These are phyloP conservation scores for Zosterops japonicus DNA, from an alignment of 2,113 vertebrate species.

Conservation along the genomic window DNA sequence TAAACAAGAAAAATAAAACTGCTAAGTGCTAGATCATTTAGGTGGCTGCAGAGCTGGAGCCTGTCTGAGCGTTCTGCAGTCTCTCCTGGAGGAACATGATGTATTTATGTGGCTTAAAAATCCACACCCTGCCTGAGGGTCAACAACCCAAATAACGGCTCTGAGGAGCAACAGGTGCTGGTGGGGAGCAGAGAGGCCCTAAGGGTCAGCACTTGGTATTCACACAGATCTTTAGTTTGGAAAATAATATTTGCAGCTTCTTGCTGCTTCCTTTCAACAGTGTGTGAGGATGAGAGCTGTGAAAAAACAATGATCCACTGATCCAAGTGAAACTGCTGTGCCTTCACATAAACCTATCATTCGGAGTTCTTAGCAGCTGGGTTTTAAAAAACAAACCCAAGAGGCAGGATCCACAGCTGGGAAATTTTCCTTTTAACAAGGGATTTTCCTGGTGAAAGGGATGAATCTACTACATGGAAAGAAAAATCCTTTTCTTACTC, in stretches of 20 bases:
- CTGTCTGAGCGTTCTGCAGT: background rate
- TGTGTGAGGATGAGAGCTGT: background rate
- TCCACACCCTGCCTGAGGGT: background rate
- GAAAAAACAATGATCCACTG: background rate
- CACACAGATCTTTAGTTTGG: slow-evolving; percentile 13
- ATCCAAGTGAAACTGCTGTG: background rate
- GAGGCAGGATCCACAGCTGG: background rate
- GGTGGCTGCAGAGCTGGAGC: background rate
- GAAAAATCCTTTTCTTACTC: background rate
- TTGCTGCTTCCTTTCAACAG: background rate
- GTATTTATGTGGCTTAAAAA: background rate
- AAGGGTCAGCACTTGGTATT: background rate
- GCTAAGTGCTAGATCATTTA: slow-evolving; percentile 4
- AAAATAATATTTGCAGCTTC: slow-evolving; percentile 6
- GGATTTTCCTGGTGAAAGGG: background rate
- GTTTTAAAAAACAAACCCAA: background rate
- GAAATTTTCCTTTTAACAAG: background rate
- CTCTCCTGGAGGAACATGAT: background rate
- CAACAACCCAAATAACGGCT: background rate
- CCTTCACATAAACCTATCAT: background rate
- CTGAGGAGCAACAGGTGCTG: background rate
- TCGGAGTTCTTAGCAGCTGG: background rate
- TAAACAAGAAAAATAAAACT: slow-evolving; percentile 55
- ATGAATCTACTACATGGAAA: background rate
- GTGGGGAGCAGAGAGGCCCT: background rate